These are phyloP conservation scores for Nephrotoma appendiculata DNA, from an alignment of 2,888 invertebrate species.

Conservation along the genomic window DNA sequence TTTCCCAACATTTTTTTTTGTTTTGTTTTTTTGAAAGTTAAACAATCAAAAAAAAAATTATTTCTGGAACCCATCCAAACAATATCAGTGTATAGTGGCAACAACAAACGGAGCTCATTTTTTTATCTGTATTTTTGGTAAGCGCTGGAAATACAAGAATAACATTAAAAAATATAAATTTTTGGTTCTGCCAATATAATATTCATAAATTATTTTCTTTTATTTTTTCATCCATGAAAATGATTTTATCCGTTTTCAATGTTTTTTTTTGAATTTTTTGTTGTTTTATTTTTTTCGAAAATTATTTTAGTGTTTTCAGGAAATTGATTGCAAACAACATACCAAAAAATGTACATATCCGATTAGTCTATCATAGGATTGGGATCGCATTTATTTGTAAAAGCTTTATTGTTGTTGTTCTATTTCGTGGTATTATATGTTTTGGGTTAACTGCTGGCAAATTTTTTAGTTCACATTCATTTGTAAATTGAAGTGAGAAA, in stretches of 20 bases:
- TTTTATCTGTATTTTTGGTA: neutral
- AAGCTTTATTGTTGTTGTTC: neutral
- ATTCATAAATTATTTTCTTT: neutral
- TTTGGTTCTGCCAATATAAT: neutral
- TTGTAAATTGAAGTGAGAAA: no score
- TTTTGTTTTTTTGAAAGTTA: neutral
- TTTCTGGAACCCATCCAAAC: neutral
- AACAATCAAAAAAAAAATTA: neutral
- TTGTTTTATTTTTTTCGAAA: neutral
- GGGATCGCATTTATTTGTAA: neutral
- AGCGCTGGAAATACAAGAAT: neutral
- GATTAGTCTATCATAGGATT: neutral
- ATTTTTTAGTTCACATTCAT: no score
- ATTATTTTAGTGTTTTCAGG: neutral
- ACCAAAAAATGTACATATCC: neutral
- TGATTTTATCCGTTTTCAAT: neutral
- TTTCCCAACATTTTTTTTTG: neutral
- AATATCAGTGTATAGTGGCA: neutral
- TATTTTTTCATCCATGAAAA: neutral
- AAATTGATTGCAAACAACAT: neutral
- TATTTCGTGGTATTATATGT: neutral
- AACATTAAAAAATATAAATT: neutral
- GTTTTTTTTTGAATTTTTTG: neutral
- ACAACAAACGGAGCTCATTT: neutral
- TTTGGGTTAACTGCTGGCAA: no score